Conservation (phyloP, 2,797 vertebrate species). For the Gadopsis marmoratus region DNA sequence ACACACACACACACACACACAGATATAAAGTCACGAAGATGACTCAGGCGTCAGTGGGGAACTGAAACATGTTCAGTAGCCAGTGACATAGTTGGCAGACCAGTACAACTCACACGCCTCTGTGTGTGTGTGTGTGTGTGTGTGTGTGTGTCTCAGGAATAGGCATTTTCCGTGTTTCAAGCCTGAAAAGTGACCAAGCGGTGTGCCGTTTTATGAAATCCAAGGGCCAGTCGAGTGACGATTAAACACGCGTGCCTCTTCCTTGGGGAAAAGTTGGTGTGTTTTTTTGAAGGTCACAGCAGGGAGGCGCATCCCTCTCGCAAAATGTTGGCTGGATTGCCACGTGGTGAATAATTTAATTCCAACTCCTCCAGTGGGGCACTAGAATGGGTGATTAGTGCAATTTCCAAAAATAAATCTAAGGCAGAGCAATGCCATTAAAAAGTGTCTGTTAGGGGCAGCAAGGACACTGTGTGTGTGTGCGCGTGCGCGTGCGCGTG, state of each 20-base stretch:
- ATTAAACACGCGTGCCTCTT: background rate
- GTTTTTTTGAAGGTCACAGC: background rate
- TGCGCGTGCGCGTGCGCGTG: too few species aligned
- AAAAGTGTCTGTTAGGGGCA: background rate
- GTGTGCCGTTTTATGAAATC: background rate
- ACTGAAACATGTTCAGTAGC: background rate
- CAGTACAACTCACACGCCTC: background rate
- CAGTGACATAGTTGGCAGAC: conserved; percentile 40
- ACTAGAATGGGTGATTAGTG: background rate
- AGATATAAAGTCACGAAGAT: conserved; percentile 16
- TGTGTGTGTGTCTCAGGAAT: too few species aligned
- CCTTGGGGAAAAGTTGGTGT: too few species aligned
- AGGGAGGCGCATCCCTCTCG: background rate
- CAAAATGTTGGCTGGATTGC: too few species aligned
- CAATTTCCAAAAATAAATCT: background rate
- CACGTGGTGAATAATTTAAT: too few species aligned
- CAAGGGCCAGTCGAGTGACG: too few species aligned
- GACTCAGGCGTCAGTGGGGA: conserved; percentile 21
- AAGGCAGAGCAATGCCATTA: background rate
- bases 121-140: background rate
- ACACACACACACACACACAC: background rate
- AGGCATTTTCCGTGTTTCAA: too few species aligned
- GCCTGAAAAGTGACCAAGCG: too few species aligned
- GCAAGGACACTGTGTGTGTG: background rate
- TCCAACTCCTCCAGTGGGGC: background rate